Evolutionary conservation across 2,888 invertebrate species (phyloP).

Genomic region (Limnephilus lunatus): DNA sequence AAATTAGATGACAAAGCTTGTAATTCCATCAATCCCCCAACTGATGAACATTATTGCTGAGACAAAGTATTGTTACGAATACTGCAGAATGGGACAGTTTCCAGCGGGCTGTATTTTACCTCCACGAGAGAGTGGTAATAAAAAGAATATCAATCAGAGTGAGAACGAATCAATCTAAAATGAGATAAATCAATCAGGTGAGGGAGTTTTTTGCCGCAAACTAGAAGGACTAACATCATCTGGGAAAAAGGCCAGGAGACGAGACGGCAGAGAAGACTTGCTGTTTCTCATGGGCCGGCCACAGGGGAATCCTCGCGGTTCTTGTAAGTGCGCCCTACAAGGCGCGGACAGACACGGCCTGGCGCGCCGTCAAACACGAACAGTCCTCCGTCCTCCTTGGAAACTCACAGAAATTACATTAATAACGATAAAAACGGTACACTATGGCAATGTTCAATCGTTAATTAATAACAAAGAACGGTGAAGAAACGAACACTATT

Average conservation of each 20-base stretch:
- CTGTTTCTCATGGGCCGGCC: not conserved
- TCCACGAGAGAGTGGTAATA: not conserved
- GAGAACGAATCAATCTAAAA: slow-evolving; percentile 51
- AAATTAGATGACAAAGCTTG: not conserved
- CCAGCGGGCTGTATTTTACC: slow-evolving; percentile 17
- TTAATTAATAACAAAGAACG: no score
- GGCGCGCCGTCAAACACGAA: not conserved
- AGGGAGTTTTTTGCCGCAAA: not conserved
- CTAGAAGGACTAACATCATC: not conserved
- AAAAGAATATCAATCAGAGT: slow-evolving; percentile 47
- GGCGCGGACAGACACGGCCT: not conserved
- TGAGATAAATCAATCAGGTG: slow-evolving; percentile 51
- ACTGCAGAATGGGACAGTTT: slow-evolving; percentile 18
- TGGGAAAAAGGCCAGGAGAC: not conserved
- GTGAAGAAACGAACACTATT: no score
- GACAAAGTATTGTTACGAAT: not conserved
- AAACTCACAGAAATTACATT: not conserved
- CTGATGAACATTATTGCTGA: not conserved
- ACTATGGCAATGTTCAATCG: not conserved
- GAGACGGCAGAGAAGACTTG: not conserved
- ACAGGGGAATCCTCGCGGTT: not conserved
- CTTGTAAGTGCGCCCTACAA: not conserved
- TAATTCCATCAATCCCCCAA: not conserved
- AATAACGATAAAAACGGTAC: not conserved
- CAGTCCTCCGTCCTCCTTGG: not conserved